phyloP scores from a whole-genome alignment of 1,140 invertebrate species.

The Drosophila teissieri region DNA sequence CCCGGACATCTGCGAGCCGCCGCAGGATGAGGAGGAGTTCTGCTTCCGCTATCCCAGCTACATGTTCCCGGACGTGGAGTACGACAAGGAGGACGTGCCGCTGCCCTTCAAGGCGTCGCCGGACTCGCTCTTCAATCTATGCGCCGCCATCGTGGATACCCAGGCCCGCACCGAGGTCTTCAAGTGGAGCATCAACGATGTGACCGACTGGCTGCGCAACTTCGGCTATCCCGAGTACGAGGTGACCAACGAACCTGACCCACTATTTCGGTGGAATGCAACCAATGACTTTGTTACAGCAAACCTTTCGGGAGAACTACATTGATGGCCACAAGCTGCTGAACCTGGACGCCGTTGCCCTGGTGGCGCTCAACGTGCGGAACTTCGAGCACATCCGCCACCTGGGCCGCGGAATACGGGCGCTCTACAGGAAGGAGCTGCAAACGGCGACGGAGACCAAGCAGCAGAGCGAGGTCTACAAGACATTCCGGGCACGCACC shows the following conservation, averaged over 20 bases:
- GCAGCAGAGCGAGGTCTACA: conserved; percentile 68
- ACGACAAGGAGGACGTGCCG: conserved; percentile 64
- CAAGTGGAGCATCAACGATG: conserved; percentile 73
- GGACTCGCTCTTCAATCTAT: conserved; percentile 66
- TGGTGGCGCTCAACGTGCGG: conserved; percentile 70
- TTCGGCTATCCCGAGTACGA: conserved; percentile 77
- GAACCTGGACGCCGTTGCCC: conserved; percentile 69
- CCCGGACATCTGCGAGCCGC: conserved; percentile 49
- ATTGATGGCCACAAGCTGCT: conserved; percentile 70
- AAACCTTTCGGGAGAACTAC: conserved; percentile 21
- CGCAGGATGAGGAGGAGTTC: conserved; percentile 52
- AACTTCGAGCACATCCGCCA: conserved; percentile 77
- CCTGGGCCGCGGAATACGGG: conserved; percentile 65
- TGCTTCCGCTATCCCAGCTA: conserved; percentile 67
- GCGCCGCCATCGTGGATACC: conserved; percentile 61
- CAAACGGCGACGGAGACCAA: conserved; percentile 61
- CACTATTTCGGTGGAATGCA: background rate
- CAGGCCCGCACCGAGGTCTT: conserved; percentile 67
- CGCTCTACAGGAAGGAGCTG: conserved; percentile 66
- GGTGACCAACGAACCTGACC: conserved; percentile 26
- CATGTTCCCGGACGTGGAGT: conserved; percentile 67
- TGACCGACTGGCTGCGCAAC: conserved; percentile 65
- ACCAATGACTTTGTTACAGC: conserved; percentile 24
- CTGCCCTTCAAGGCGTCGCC: conserved; percentile 64
- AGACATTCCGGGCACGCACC: conserved; percentile 62